Evolutionary conservation across 2,888 invertebrate genomes (phyloP).

Genomic region (Andrena flavipes): DNA sequence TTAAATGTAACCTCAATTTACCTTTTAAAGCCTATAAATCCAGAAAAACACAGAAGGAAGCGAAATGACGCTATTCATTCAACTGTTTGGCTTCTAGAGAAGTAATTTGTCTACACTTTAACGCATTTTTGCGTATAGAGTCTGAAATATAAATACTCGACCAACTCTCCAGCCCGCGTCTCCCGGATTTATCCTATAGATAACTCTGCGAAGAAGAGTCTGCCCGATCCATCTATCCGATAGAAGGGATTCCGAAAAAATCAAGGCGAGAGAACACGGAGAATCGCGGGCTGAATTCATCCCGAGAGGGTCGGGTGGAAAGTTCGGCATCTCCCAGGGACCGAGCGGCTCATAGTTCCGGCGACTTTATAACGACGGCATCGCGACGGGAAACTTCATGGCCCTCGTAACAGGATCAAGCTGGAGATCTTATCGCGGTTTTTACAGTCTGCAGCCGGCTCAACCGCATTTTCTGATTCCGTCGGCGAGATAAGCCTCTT

Average conservation of each 20-base stretch:
- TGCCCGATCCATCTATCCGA: not conserved
- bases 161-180: too few relatives aligned
- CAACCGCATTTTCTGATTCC: conserved; percentile 70
- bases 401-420: conserved; percentile 64
- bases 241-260: not conserved
- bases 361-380: conserved; percentile 48
- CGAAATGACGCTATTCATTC: too few relatives aligned
- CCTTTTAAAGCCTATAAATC: too few relatives aligned
- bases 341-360: conserved; percentile 24
- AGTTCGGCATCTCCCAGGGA: conserved; percentile 6
- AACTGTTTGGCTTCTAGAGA: too few relatives aligned
- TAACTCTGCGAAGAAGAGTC: too few relatives aligned
- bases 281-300: conserved; percentile 2
- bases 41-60: too few relatives aligned
- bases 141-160: too few relatives aligned
- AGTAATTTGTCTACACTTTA: too few relatives aligned
- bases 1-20: too few relatives aligned
- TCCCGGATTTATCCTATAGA: too few relatives aligned
- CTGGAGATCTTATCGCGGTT: conserved; percentile 68
- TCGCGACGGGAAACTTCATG: conserved; percentile 46
- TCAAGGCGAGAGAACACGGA: not conserved
- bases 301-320: not conserved
- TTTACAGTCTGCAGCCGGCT: conserved; percentile 63
- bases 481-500: conserved; percentile 60
- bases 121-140: too few relatives aligned